Evolutionary conservation across 2,888 invertebrate genomes (phyloP).

Genomic region (Tenthredo amoena): DNA sequence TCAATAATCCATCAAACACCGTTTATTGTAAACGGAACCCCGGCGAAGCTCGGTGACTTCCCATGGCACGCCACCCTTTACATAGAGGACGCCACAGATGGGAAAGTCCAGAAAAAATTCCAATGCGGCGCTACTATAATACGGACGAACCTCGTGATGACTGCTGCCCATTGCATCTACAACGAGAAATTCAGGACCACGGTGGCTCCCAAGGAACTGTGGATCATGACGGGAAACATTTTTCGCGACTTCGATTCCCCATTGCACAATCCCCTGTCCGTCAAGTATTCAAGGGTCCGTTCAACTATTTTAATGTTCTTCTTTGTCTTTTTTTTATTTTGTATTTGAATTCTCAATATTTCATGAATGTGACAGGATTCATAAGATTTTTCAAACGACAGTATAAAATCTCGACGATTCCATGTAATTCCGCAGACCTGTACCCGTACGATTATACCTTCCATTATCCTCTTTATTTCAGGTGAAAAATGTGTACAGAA

Average conservation of each 20-base stretch:
- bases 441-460: neutral
- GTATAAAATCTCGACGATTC: too few species aligned
- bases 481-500: slow-evolving; percentile 69
- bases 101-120: slow-evolving; percentile 65
- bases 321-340: too few species aligned
- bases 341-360: neutral
- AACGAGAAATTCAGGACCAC: slow-evolving; percentile 63
- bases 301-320: neutral
- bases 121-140: slow-evolving; percentile 76
- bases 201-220: slow-evolving; percentile 62
- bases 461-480: slow-evolving; percentile 58
- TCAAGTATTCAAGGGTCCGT: slow-evolving; percentile 65
- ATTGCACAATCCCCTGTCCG: slow-evolving; percentile 61
- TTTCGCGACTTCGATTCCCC: slow-evolving; percentile 69
- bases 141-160: slow-evolving; percentile 71
- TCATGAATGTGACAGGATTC: neutral
- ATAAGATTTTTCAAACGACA: neutral
- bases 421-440: too few species aligned
- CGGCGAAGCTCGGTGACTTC: slow-evolving; percentile 70
- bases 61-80: slow-evolving; percentile 77
- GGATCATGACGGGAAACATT: slow-evolving; percentile 73
- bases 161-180: slow-evolving; percentile 77
- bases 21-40: slow-evolving; percentile 68
- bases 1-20: slow-evolving; percentile 61
- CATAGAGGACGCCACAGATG: slow-evolving; percentile 50